These are phyloP conservation scores for Autographa pulchrina DNA, from an alignment of 2,888 invertebrate species.

Conservation along the genomic window DNA sequence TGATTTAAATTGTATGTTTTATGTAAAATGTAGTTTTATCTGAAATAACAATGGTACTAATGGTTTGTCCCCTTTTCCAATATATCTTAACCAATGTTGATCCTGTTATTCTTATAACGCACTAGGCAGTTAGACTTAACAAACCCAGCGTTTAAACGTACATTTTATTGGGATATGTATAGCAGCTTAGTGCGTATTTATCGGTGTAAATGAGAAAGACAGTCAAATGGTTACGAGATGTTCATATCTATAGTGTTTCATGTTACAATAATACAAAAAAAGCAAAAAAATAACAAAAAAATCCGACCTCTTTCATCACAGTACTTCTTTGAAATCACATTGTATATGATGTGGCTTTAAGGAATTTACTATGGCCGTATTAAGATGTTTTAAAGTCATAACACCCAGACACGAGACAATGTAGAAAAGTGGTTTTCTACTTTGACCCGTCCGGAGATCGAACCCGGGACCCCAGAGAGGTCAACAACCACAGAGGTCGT, in stretches of 20 bases:
- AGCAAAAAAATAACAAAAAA: constrained; percentile 55
- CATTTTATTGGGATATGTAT: constrained; percentile 11
- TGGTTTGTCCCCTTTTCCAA: constrained; percentile 51
- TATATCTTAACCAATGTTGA: constrained; percentile 52
- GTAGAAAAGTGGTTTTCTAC: too few species aligned
- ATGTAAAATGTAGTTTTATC: constrained; percentile 50
- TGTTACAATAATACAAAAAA: constrained; percentile 57
- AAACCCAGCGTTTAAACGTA: background rate
- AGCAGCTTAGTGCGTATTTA: constrained; percentile 18
- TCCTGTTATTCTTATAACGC: constrained; percentile 36
- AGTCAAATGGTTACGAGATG: constrained; percentile 47
- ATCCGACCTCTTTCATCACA: constrained; percentile 36
- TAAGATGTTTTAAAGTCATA: background rate
- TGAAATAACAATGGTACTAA: constrained; percentile 56
- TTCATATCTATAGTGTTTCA: constrained; percentile 54
- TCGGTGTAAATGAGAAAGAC: constrained; percentile 35
- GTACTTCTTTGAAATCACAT: constrained; percentile 30
- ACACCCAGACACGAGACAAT: too few species aligned
- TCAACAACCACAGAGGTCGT: too few species aligned
- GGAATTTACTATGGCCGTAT: constrained; percentile 8
- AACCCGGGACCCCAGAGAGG: too few species aligned
- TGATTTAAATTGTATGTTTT: constrained; percentile 56
- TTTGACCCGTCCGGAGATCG: too few species aligned
- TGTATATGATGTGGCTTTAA: constrained; percentile 28
- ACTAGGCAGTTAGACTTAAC: constrained; percentile 7